These are phyloP conservation scores for Lycia hirtaria DNA, from an alignment of 2,888 invertebrate genomes.

Conservation along the genomic window DNA sequence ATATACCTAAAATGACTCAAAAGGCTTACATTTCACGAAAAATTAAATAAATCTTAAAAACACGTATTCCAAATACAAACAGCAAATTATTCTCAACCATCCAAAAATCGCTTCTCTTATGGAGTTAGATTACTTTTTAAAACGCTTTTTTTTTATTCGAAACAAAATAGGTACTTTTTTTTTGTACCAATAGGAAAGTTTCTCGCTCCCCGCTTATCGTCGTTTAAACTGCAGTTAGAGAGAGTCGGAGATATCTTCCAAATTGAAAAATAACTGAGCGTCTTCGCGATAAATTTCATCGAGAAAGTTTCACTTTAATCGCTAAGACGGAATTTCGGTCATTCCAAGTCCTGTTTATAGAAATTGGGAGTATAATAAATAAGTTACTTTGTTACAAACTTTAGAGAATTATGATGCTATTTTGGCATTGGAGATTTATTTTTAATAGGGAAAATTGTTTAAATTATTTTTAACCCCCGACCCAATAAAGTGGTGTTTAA, in stretches of 20 bases:
- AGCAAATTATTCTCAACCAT: conserved; percentile 15
- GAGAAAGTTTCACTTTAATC: conserved; percentile 66
- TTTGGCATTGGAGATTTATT: conserved; percentile 23
- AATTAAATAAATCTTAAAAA: neutral
- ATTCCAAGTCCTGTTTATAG: conserved; percentile 64
- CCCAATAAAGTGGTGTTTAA: no score
- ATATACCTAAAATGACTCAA: no score
- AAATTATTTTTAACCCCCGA: neutral
- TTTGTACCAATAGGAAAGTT: conserved; percentile 63
- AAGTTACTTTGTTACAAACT: conserved; percentile 42
- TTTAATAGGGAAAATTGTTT: neutral
- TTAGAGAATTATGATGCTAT: conserved; percentile 30
- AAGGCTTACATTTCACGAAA: neutral
- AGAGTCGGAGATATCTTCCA: conserved; percentile 63
- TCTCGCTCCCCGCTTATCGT: conserved; percentile 57
- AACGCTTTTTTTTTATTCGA: conserved; percentile 35
- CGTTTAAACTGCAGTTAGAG: conserved; percentile 65
- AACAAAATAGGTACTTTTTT: conserved; percentile 43
- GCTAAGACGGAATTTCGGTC: conserved; percentile 63
- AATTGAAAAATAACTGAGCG: conserved; percentile 83
- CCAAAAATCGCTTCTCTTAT: conserved; percentile 36
- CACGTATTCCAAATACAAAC: neutral
- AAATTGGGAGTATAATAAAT: conserved; percentile 57
- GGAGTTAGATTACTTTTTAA: conserved; percentile 44
- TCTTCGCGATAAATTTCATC: conserved; percentile 69